Base-by-base conservation (phyloP, 2,113 vertebrate species). In the Fregata magnificens region DNA sequence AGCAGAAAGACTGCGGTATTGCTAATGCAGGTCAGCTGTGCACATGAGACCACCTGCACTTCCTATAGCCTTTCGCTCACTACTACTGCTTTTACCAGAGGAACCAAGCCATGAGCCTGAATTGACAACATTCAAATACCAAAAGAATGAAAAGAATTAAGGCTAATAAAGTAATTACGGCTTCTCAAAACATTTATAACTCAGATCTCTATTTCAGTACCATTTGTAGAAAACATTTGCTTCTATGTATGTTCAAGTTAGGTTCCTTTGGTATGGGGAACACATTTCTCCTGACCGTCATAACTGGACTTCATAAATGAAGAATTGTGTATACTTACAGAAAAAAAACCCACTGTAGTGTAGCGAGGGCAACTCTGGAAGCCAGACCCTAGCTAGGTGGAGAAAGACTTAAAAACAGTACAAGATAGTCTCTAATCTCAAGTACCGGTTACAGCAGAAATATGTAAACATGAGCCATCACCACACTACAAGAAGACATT, bases 1-100 rank as follows among this genome's bases (percentile, higher is more conserved):
- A 70, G 86, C 76, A 61, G 66, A 16, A 24, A 24, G 15, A 11
- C 24, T 12, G 4, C 3, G 9, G 25, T 10, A 32, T 16, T 4
- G 3, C 52, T 19, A 8, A 36, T 3, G 1, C 1, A 1, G 1
- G 9, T 13, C 38, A 58, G 58, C 78, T n/a, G 31, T 21, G 1
- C 2, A 25, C 53, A 6, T 3, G 5, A 28, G 22, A n/a, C 53
- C 53, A 16, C 32, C 0, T 16, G 36, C 16, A 4, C 59, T 44
- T 45, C 80, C 52, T 45, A 5, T 3, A 36, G 14, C 67, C 34
- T 53, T 32, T 12, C 25, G 24, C 42, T 82, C 49, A 3, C 56
- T 82, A 13, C 36, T 50, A 15, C 65, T 86, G 45, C 49, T 65
- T 22, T 49, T 18, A 82, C 17, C 49, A 50, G 32, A 78, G 85